Evolutionary conservation across 2,797 vertebrate genomes (phyloP).

Genomic region (Scomberomorus guttatus): DNA sequence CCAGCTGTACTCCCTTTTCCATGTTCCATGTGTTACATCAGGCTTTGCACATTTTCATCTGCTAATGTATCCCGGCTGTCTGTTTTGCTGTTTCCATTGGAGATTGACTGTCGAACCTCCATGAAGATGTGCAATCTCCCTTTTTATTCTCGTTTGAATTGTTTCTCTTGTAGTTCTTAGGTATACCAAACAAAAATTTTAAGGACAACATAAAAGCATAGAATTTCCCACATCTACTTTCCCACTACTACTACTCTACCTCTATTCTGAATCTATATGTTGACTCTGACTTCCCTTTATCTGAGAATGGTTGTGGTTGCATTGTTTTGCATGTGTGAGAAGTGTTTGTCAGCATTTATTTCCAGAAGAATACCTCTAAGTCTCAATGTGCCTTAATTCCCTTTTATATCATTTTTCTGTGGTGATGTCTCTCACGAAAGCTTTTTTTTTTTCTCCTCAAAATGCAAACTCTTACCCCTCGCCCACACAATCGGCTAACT

Average conservation of each 20-base stretch:
- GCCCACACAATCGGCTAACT: slow-evolving; percentile 50
- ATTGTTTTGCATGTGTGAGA: slow-evolving; percentile 32
- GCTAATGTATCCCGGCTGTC: slow-evolving; percentile 37
- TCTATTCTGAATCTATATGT: neutral
- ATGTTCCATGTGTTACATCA: slow-evolving; percentile 42
- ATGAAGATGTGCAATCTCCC: neutral
- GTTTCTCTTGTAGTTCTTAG: neutral
- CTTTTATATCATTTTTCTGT: slow-evolving; percentile 25
- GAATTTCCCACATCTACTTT: neutral
- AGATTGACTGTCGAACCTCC: neutral
- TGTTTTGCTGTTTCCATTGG: slow-evolving; percentile 5
- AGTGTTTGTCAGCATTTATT: neutral
- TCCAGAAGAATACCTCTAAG: neutral
- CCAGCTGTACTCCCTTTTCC: neutral
- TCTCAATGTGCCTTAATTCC: slow-evolving; percentile 6
- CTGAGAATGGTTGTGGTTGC: slow-evolving; percentile 11
- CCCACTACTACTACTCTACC: too few species aligned
- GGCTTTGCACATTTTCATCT: slow-evolving; percentile 28
- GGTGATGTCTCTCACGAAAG: slow-evolving; percentile 16
- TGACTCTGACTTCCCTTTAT: neutral
- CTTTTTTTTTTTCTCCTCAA: slow-evolving; percentile 75
- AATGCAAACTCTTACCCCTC: slow-evolving; percentile 87
- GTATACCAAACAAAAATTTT: neutral
- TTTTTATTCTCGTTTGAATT: neutral
- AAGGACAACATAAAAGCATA: neutral